Evolutionary conservation across 1,140 invertebrate species (phyloP).

Genomic region (Panagrolaimus sp.): DNA sequence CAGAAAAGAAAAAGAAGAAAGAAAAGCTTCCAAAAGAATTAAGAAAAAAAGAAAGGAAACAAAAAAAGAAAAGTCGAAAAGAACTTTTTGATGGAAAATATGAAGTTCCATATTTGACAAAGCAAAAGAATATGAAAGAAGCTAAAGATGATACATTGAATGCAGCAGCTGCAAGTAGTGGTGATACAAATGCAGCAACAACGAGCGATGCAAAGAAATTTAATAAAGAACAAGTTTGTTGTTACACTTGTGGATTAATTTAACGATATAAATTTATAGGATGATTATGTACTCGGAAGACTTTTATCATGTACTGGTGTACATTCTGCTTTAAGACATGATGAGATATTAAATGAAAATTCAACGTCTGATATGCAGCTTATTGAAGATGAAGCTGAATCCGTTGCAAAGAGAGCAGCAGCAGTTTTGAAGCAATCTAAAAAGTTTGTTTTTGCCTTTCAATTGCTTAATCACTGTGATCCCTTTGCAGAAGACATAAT

Average conservation of each 20-base stretch:
- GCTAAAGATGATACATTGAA: constrained; percentile 23
- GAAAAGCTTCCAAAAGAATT: constrained; percentile 6
- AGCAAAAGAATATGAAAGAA: constrained; percentile 34
- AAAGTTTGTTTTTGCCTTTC: constrained; percentile 15
- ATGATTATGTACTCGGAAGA: constrained; percentile 50
- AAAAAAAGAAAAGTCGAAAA: constrained; percentile 34
- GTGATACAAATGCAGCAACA: not conserved
- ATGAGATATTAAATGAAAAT: constrained; percentile 37
- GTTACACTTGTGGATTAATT: no score
- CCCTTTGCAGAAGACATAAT: not conserved
- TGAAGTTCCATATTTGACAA: constrained; percentile 43
- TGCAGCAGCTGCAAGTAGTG: not conserved
- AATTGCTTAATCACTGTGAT: not conserved
- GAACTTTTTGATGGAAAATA: constrained; percentile 43
- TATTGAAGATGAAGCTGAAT: constrained; percentile 48
- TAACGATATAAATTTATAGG: constrained; percentile 25
- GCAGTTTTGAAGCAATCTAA: constrained; percentile 36
- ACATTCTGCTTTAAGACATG: constrained; percentile 47
- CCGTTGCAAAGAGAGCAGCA: constrained; percentile 48
- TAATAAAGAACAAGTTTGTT: constrained; percentile 4
- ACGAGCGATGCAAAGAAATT: constrained; percentile 14
- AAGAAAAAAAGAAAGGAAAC: constrained; percentile 6
- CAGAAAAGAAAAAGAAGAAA: not conserved
- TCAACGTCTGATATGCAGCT: constrained; percentile 35
- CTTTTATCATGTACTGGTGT: constrained; percentile 41